These are phyloP conservation scores for Limnephilus lunatus DNA, from an alignment of 2,888 invertebrate genomes.

Conservation along the genomic window DNA sequence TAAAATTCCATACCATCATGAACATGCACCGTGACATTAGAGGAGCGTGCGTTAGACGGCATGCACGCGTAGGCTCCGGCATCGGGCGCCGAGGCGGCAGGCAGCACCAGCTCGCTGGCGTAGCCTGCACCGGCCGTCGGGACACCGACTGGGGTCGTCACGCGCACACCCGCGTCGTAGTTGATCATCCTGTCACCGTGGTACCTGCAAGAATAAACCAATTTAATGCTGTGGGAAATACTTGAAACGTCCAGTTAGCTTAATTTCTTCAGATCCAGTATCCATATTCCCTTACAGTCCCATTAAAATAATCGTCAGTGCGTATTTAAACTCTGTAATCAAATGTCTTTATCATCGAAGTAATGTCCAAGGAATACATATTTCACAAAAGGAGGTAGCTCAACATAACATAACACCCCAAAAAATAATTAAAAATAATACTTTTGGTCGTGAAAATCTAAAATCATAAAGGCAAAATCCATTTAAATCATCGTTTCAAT, in stretches of 20 bases:
- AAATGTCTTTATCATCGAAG: too few relatives aligned
- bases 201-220: constrained; percentile 71
- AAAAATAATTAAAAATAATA: too few relatives aligned
- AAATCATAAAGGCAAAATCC: too few relatives aligned
- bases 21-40: constrained; percentile 81
- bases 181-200: constrained; percentile 85
- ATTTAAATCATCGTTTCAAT: too few relatives aligned
- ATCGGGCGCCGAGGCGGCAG: constrained; percentile 76
- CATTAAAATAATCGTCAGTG: too few relatives aligned
- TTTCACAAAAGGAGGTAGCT: too few relatives aligned
- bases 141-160: constrained; percentile 65
- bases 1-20: constrained; percentile 72
- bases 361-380: too few relatives aligned
- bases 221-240: background rate
- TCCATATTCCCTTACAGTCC: too few relatives aligned
- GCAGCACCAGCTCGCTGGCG: constrained; percentile 76
- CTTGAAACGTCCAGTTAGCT: background rate
- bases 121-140: constrained; percentile 45
- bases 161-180: constrained; percentile 76
- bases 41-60: constrained; percentile 81
- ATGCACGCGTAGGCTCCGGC: constrained; percentile 83
- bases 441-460: too few relatives aligned
- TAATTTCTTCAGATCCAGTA: too few relatives aligned
- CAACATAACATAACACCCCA: too few relatives aligned
- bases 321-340: too few relatives aligned